A percentile compares a stretch with the other conserved stretches of the same genome.
Evolutionary conservation across 2,113 vertebrate species (phyloP).

Genomic region (Xiphophorus couchianus): DNA sequence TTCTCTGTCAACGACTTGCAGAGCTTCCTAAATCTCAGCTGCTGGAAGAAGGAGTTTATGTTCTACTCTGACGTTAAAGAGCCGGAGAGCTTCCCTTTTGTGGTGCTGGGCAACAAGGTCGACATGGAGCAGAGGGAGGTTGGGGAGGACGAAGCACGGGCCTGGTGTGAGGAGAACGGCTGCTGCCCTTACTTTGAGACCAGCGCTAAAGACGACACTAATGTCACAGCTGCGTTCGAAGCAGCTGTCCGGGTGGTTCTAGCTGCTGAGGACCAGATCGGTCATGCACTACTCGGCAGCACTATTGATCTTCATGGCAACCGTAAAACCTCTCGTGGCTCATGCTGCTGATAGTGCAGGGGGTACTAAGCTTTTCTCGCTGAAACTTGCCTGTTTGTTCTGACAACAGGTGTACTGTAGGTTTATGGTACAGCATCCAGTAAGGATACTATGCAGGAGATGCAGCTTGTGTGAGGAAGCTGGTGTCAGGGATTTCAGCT

Average conservation of each 20-base stretch:
- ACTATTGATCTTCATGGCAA: slow-evolving; percentile 91
- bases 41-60: slow-evolving; percentile 98
- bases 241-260: slow-evolving; percentile 92
- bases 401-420: slow-evolving; percentile 40
- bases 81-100: slow-evolving; percentile 92
- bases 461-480: slow-evolving; percentile 27
- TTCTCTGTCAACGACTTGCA: slow-evolving; percentile 94
- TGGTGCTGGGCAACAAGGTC: slow-evolving; percentile 96
- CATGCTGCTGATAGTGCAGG: slow-evolving; percentile 83
- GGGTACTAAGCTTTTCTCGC: slow-evolving; percentile 30
- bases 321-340: slow-evolving; percentile 86
- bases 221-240: slow-evolving; percentile 93
- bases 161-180: slow-evolving; percentile 93
- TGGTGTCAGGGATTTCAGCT: slow-evolving; percentile 20
- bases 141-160: slow-evolving; percentile 87
- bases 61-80: slow-evolving; percentile 93
- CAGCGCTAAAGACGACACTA: slow-evolving; percentile 97
- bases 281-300: slow-evolving; percentile 90
- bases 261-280: slow-evolving; percentile 90
- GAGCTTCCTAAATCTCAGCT: slow-evolving; percentile 94
- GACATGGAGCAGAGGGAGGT: slow-evolving; percentile 90
- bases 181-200: slow-evolving; percentile 96
- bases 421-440: slow-evolving; percentile 32
- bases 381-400: slow-evolving; percentile 31
- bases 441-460: slow-evolving; percentile 37